Conservation (phyloP, 2,888 invertebrate species). For the Andrena bicolor region DNA sequence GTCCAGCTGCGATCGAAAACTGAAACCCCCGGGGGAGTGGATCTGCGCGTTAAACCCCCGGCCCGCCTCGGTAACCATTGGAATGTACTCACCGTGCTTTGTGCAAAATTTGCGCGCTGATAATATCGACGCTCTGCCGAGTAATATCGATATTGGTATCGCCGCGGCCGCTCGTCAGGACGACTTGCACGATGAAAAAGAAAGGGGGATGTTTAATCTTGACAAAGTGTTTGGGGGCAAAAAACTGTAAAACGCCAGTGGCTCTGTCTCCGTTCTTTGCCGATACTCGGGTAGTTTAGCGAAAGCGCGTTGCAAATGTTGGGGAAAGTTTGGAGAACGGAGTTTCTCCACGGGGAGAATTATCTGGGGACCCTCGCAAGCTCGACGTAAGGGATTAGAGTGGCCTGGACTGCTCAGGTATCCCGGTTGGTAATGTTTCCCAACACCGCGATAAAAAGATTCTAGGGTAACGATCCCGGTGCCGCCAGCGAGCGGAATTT, state of each 20-base stretch:
- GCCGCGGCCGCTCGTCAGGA: neutral
- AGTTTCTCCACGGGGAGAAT: conserved; percentile 3
- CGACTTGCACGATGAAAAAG: neutral
- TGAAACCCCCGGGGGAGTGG: conserved; percentile 62
- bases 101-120: conserved; percentile 35
- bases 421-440: conserved; percentile 23
- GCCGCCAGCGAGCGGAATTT: conserved; percentile 1
- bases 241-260: conserved; percentile 25
- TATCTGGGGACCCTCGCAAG: conserved; percentile 4
- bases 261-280: neutral
- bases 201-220: conserved; percentile 18
- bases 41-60: conserved; percentile 60
- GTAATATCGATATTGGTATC: conserved; percentile 45
- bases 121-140: conserved; percentile 18
- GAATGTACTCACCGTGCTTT: conserved; percentile 46
- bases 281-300: conserved; percentile 1
- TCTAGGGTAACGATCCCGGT: neutral
- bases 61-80: conserved; percentile 8
- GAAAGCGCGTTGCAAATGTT: conserved; percentile 2
- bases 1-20: conserved; percentile 64
- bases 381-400: conserved; percentile 15
- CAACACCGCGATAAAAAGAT: conserved; percentile 31
- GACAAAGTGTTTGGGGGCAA: neutral
- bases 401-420: conserved; percentile 5
- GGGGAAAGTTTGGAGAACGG: neutral